A percentile compares a stretch with the other conserved stretches of the same genome.
phyloP scores from a whole-genome alignment of 2,113 vertebrate genomes.

The Lasiurus cinereus region DNA sequence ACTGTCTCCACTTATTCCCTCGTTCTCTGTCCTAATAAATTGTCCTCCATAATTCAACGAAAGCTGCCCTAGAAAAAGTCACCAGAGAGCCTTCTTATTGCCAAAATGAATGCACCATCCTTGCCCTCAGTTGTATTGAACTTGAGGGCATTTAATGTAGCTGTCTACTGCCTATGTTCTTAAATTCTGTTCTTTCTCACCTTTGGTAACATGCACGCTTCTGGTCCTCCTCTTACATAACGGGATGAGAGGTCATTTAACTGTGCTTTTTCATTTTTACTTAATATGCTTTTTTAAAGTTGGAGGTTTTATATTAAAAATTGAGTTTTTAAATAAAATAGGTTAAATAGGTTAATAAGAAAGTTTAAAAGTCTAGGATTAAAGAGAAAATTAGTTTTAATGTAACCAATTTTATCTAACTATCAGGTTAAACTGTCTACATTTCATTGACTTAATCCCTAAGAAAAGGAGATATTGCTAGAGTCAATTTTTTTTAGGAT shows the following conservation, averaged over 20 bases:
- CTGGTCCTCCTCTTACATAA: slow-evolving; percentile 27
- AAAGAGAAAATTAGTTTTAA: slow-evolving; percentile 4
- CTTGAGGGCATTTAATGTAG: not conserved
- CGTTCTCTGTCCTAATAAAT: not conserved
- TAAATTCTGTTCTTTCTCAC: slow-evolving; percentile 9
- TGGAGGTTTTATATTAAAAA: not conserved
- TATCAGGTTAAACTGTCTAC: slow-evolving; percentile 1
- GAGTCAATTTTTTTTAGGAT: not conserved
- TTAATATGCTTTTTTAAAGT: not conserved
- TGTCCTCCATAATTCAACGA: not conserved
- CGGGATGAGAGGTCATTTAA: not conserved
- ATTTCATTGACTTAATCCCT: slow-evolving; percentile 6
- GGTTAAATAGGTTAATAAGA: slow-evolving; percentile 23
- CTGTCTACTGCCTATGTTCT: not conserved
- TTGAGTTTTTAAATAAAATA: slow-evolving; percentile 3
- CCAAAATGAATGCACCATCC: not conserved
- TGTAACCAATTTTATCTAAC: slow-evolving; percentile 19
- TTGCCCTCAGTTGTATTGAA: slow-evolving; percentile 8
- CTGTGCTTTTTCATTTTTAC: not conserved
- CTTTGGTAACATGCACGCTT: not conserved
- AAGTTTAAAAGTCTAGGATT: not conserved
- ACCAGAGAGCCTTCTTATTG: not conserved
- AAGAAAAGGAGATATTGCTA: slow-evolving; percentile 23
- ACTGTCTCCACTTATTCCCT: not conserved
- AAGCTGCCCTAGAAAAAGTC: not conserved